These are phyloP conservation scores for Quadroppia sp. DNA, from an alignment of 2,888 invertebrate genomes.

Conservation along the genomic window DNA sequence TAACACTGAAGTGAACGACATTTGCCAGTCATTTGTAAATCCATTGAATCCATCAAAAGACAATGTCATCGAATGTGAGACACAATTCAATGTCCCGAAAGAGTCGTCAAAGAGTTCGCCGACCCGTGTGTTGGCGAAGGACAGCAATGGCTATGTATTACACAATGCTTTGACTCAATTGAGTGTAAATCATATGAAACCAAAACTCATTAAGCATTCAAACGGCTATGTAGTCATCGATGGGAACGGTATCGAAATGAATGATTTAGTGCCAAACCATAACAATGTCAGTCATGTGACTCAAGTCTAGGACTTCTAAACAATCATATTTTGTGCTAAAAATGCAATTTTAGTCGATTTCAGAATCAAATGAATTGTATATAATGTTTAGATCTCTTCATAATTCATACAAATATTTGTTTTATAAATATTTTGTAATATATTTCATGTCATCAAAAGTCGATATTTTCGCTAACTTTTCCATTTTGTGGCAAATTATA, in stretches of 20 bases:
- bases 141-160: conserved; percentile 17
- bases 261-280: conserved; percentile 16
- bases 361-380: neutral
- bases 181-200: neutral
- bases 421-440: neutral
- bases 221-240: conserved; percentile 25
- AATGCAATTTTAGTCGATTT: neutral
- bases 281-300: neutral
- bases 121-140: neutral
- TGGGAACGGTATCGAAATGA: neutral
- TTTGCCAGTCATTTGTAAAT: neutral
- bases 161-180: conserved; percentile 11
- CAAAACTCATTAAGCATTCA: conserved; percentile 13
- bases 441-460: neutral
- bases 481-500: conserved; percentile 16
- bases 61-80: neutral
- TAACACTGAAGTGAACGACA: neutral
- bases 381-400: neutral
- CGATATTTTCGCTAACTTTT: neutral
- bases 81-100: neutral
- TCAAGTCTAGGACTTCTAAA: conserved; percentile 10
- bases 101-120: neutral
- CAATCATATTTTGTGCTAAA: neutral
- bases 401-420: neutral
- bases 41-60: neutral